phyloP scores from a whole-genome alignment of 1,140 invertebrate genomes.

The Leptopilina boulardi region DNA sequence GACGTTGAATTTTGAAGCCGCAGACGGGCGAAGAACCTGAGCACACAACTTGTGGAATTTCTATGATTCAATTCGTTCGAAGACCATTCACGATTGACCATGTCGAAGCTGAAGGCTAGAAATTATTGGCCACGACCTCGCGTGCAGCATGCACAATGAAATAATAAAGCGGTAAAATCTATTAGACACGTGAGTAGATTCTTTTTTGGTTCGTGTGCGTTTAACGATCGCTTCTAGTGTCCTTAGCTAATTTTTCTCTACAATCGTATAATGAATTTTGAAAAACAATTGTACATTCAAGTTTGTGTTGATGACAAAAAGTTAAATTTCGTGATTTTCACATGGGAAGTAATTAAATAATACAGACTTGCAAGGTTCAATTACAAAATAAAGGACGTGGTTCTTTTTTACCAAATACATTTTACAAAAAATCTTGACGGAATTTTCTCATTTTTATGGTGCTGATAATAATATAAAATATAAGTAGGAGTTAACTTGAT shows the following conservation, averaged over 20 bases:
- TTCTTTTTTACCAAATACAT: too few species aligned
- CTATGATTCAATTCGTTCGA: slow-evolving; percentile 64
- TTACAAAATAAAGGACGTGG: too few species aligned
- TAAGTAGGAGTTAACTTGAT: neutral
- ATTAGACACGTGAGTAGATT: slow-evolving; percentile 67
- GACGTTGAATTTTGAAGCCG: slow-evolving; percentile 35
- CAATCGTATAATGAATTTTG: slow-evolving; percentile 11
- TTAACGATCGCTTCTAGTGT: slow-evolving; percentile 63
- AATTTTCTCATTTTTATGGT: too few species aligned
- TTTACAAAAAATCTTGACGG: too few species aligned
- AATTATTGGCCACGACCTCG: slow-evolving; percentile 62
- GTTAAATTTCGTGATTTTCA: neutral
- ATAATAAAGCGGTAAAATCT: slow-evolving; percentile 71
- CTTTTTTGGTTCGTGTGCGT: slow-evolving; percentile 57
- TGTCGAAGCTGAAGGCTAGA: slow-evolving; percentile 56
- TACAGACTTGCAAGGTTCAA: too few species aligned
- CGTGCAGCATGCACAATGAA: slow-evolving; percentile 70
- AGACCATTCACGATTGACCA: slow-evolving; percentile 51
- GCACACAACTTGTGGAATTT: slow-evolving; percentile 44
- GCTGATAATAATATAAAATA: too few species aligned
- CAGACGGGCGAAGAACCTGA: slow-evolving; percentile 16
- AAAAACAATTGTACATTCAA: slow-evolving; percentile 2
- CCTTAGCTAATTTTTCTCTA: slow-evolving; percentile 47
- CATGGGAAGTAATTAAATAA: neutral
- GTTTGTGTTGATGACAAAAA: neutral